These are phyloP conservation scores for Cantharis rufa DNA, from an alignment of 2,888 invertebrate species.

Conservation along the genomic window DNA sequence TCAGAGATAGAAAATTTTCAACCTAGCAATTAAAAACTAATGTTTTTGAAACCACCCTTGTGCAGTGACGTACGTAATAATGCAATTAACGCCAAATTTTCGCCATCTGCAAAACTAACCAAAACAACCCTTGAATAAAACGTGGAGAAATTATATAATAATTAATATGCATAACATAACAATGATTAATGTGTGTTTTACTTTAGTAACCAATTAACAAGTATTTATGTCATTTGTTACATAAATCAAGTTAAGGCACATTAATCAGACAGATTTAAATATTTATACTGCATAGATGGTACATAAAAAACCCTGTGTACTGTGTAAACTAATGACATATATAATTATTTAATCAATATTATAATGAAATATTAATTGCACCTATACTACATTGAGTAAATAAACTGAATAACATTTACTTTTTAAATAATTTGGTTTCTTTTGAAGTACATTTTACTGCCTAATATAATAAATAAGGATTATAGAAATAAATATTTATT, in stretches of 20 bases:
- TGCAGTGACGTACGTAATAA: not conserved
- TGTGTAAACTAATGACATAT: not conserved
- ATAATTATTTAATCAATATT: not conserved
- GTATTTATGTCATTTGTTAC: not conserved
- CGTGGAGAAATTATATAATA: not conserved
- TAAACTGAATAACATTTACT: too few relatives aligned
- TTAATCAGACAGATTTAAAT: not conserved
- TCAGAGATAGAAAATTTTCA: not conserved
- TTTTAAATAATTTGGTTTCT: too few relatives aligned
- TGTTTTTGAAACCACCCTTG: not conserved
- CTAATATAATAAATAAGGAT: too few relatives aligned
- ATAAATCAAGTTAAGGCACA: not conserved
- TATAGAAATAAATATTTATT: too few relatives aligned
- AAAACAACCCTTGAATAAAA: not conserved
- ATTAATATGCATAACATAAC: not conserved
- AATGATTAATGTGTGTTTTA: not conserved
- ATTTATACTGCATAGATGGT: not conserved
- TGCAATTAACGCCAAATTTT: not conserved
- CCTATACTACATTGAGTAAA: too few relatives aligned
- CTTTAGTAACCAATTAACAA: not conserved
- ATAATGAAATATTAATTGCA: not conserved
- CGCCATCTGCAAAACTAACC: not conserved
- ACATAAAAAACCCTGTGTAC: not conserved
- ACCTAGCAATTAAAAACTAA: not conserved
- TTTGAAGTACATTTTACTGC: too few relatives aligned